These are phyloP conservation scores for Liparis tanakae DNA, from an alignment of 2,797 vertebrate species.

Conservation along the genomic window DNA sequence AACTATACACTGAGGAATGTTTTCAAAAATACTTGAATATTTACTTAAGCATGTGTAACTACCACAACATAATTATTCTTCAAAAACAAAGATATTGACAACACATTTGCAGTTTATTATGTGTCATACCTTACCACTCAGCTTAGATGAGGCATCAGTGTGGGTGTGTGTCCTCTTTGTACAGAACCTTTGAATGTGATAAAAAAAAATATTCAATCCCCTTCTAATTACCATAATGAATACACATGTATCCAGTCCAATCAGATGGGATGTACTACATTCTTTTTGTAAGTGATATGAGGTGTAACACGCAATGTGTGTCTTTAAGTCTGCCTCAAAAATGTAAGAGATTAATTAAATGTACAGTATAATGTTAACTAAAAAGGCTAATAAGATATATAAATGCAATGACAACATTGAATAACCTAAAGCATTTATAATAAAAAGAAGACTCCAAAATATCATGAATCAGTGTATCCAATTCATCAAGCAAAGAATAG, in stretches of 20 bases:
- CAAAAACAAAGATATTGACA: background rate
- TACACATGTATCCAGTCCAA: background rate
- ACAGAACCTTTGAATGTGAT: background rate
- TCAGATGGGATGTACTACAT: background rate
- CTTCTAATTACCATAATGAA: slow-evolving; percentile 14
- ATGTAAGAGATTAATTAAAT: no score
- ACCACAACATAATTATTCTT: background rate
- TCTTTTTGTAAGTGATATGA: no score
- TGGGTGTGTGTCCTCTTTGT: background rate
- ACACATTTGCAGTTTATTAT: background rate
- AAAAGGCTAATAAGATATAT: no score
- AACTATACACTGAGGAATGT: background rate
- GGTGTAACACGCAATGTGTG: no score
- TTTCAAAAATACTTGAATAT: background rate
- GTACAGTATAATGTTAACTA: no score
- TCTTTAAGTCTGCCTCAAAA: no score
- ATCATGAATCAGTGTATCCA: no score
- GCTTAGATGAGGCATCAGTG: no score
- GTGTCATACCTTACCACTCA: background rate
- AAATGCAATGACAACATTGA: no score
- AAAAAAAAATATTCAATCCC: background rate
- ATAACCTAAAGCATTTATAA: no score
- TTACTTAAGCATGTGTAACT: background rate
- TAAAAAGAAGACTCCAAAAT: no score
- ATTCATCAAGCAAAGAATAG: no score